phyloP scores from a whole-genome alignment of 2,797 vertebrate genomes.

The Poeciliopsis turneri region DNA sequence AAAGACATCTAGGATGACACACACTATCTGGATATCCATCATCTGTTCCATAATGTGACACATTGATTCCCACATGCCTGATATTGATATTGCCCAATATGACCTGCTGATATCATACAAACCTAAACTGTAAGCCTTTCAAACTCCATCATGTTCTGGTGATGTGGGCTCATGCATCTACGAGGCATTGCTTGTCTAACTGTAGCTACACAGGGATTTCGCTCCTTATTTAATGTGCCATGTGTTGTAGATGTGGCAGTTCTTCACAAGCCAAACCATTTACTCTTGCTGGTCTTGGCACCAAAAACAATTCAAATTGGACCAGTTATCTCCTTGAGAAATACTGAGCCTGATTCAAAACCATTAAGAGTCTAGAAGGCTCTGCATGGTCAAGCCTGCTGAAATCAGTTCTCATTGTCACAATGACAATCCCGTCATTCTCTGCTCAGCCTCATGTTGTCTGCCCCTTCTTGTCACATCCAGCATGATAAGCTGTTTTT shows the following conservation, averaged over 20 bases:
- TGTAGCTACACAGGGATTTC: neutral
- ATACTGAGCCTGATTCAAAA: neutral
- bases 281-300: neutral
- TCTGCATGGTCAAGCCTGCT: neutral
- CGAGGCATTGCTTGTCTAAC: neutral
- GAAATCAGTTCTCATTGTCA: neutral
- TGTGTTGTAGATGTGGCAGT: neutral
- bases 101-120: neutral
- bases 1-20: neutral
- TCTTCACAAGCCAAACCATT: neutral
- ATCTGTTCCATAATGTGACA: neutral
- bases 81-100: neutral
- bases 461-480: neutral
- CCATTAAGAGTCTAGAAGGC: neutral
- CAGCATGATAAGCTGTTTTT: no score
- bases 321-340: neutral
- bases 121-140: neutral
- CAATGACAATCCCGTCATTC: neutral
- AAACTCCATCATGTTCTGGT: neutral
- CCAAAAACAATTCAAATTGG: neutral
- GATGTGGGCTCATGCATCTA: neutral
- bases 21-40: neutral
- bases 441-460: neutral
- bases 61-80: neutral
- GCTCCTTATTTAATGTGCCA: neutral